Evolutionary conservation across 2,797 vertebrate genomes (phyloP).

Genomic region (Carapus acus): DNA sequence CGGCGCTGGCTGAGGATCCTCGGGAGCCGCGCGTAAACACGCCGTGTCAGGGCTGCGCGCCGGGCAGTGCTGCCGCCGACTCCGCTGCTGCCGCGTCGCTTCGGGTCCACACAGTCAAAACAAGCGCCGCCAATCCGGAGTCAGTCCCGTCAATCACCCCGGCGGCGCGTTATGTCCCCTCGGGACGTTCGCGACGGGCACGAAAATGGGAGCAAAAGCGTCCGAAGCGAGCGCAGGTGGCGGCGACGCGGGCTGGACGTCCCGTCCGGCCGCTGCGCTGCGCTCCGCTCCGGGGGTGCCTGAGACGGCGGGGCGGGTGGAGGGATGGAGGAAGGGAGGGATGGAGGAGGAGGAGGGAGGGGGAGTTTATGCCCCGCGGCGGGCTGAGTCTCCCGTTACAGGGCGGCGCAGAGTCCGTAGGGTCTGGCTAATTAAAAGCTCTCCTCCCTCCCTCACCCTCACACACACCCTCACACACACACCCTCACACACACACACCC

Average conservation of each 20-base stretch:
- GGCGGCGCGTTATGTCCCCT: too few species aligned
- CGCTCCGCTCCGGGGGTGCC: not conserved
- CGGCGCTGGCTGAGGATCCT: slow-evolving; percentile 3
- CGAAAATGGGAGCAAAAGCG: too few species aligned
- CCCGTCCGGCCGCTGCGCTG: too few species aligned
- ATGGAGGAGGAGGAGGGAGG: slow-evolving; percentile 3
- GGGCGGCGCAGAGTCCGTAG: slow-evolving; percentile 30
- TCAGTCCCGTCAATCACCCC: too few species aligned
- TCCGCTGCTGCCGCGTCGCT: slow-evolving; percentile 18
- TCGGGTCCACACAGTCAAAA: slow-evolving; percentile 27
- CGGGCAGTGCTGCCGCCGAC: slow-evolving; percentile 4
- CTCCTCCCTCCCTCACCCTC: slow-evolving; percentile 37
- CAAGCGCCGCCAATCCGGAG: slow-evolving; percentile 28
- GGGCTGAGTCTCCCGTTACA: slow-evolving; percentile 12
- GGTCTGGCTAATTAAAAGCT: slow-evolving; percentile 55
- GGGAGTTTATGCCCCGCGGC: slow-evolving; percentile 58
- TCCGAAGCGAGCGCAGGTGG: not conserved
- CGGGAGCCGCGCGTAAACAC: slow-evolving; percentile 11
- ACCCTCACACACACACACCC: slow-evolving; percentile 41
- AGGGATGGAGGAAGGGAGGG: too few species aligned
- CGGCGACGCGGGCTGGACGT: slow-evolving; percentile 3
- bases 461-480: slow-evolving; percentile 7
- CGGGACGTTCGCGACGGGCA: too few species aligned
- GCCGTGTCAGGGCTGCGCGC: slow-evolving; percentile 9
- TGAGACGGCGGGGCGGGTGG: not conserved